Percentiles rank a stretch among this genome's conserved stretches.
phyloP scores from a whole-genome alignment of 1,140 invertebrate genomes.

The Lysiphlebus fabarum region DNA sequence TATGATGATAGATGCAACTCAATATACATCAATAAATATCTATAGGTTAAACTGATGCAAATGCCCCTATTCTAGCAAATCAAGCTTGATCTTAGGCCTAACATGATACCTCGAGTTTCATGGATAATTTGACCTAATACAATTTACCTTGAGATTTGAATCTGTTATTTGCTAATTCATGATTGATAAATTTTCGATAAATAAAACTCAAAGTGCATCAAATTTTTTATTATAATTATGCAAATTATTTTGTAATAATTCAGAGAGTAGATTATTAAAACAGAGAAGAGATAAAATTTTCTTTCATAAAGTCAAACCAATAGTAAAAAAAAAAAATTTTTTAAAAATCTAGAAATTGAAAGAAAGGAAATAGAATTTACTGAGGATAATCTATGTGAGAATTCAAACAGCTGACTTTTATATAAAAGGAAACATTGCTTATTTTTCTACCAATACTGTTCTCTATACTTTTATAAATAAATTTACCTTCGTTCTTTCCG shows the following conservation, averaged over 20 bases:
- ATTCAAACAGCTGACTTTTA: conserved; percentile 26
- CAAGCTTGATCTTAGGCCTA: too few species aligned
- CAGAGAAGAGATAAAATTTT: too few species aligned
- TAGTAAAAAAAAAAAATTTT: conserved; percentile 16
- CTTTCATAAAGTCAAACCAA: too few species aligned
- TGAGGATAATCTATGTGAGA: conserved; percentile 47
- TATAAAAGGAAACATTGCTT: conserved; percentile 9
- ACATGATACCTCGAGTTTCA: conserved; percentile 29
- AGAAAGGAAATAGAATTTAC: conserved; percentile 32
- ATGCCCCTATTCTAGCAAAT: too few species aligned
- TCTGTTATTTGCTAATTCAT: conserved; percentile 36
- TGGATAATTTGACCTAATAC: conserved; percentile 36
- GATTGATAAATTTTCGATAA: conserved; percentile 24
- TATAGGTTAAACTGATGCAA: too few species aligned
- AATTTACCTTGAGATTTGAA: conserved; percentile 1
- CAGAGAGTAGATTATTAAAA: too few species aligned
- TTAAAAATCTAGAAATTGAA: conserved; percentile 18
- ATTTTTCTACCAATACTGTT: background rate
- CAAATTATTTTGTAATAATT: too few species aligned
- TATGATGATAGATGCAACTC: too few species aligned
- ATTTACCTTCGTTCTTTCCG: conserved; percentile 14
- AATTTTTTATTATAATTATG: too few species aligned
- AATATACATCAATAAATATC: too few species aligned
- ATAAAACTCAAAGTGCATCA: conserved; percentile 29
- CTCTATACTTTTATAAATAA: conserved; percentile 20